phyloP scores from a whole-genome alignment of 2,797 vertebrate genomes.

The Myripristis jacobus region DNA sequence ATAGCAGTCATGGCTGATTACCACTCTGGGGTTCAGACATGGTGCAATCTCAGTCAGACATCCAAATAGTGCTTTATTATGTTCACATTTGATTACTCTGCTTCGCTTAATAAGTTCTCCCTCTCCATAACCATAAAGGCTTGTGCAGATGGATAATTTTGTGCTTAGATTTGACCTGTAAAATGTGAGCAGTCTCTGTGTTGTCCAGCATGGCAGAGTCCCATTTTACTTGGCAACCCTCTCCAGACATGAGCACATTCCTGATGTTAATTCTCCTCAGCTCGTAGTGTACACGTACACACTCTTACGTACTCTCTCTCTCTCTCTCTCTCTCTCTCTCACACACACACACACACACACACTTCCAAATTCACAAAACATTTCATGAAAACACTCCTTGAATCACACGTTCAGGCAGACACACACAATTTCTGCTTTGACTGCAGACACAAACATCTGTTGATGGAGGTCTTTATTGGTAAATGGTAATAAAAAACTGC shows the following conservation, averaged over 20 bases:
- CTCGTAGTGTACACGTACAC: constrained; percentile 31
- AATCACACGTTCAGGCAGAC: not conserved
- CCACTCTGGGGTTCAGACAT: constrained; percentile 51
- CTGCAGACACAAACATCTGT: too few relatives aligned
- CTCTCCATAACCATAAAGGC: constrained; percentile 26
- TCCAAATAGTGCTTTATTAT: constrained; percentile 65
- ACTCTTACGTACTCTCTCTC: constrained; percentile 1
- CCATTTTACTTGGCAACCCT: constrained; percentile 55
- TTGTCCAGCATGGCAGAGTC: constrained; percentile 36
- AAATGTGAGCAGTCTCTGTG: constrained; percentile 21
- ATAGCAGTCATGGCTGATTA: constrained; percentile 67
- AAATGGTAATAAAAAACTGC: constrained; percentile 12
- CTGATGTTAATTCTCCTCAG: constrained; percentile 48
- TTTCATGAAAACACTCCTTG: too few relatives aligned
- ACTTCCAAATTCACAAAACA: not conserved
- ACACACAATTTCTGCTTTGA: not conserved
- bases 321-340: too few relatives aligned
- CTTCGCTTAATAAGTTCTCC: constrained; percentile 34
- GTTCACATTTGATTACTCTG: constrained; percentile 63
- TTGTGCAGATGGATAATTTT: constrained; percentile 19
- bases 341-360: constrained; percentile 1
- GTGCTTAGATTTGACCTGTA: constrained; percentile 45
- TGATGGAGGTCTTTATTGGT: not conserved
- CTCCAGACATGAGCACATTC: constrained; percentile 64
- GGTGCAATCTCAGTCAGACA: constrained; percentile 69